These are phyloP conservation scores for Bubalus kerabau DNA, from an alignment of 2,113 vertebrate genomes.

Conservation along the genomic window DNA sequence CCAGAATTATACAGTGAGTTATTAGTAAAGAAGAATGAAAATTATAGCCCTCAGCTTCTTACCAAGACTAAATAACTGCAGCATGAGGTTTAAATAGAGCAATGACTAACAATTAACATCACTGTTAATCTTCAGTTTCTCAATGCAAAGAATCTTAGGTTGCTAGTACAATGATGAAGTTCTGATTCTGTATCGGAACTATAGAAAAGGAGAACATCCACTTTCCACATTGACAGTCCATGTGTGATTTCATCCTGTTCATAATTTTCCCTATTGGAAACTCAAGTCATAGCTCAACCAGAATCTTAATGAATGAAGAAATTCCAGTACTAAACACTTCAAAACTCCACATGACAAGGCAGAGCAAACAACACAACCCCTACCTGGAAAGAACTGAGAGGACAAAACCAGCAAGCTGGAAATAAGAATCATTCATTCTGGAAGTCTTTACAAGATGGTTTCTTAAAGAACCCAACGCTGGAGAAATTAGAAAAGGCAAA, in stretches of 20 bases:
- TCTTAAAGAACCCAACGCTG: not conserved
- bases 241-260: not conserved
- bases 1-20: not conserved
- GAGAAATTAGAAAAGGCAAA: constrained; percentile 27
- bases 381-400: constrained; percentile 19
- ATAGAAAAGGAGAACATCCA: not conserved
- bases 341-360: not conserved
- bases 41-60: not conserved
- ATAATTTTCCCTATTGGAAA: constrained; percentile 21
- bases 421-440: constrained; percentile 35
- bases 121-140: not conserved
- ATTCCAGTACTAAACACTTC: not conserved
- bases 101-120: constrained; percentile 11
- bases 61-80: not conserved
- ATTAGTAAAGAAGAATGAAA: constrained; percentile 20
- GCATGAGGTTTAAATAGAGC: constrained; percentile 19
- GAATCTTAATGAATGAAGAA: constrained; percentile 41
- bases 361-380: not conserved
- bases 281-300: not conserved
- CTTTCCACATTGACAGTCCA: not conserved
- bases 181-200: not conserved
- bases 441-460: constrained; percentile 26
- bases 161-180: not conserved
- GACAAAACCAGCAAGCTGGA: not conserved
- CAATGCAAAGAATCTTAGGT: not conserved